These are phyloP conservation scores for Cancer borealis DNA, from an alignment of 2,888 invertebrate species.

Conservation along the genomic window DNA sequence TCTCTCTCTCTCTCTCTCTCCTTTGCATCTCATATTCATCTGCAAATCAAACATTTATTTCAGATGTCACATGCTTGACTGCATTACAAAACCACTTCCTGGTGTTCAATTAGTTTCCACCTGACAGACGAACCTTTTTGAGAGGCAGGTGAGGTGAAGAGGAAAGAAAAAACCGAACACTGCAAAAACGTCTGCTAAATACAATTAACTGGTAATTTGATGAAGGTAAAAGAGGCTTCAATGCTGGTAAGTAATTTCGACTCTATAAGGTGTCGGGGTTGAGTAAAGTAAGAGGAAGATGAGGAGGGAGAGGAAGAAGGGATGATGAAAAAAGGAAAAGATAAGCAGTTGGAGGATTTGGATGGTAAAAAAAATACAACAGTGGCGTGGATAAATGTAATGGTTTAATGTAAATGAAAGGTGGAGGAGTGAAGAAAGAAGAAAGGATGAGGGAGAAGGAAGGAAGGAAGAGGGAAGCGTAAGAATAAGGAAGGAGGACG, in stretches of 20 bases:
- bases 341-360: not conserved
- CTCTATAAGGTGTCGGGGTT: not conserved
- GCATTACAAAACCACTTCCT: not conserved
- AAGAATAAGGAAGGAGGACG: not conserved
- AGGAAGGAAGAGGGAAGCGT: not conserved
- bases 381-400: not conserved
- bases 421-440: not conserved
- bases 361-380: not conserved
- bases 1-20: not conserved
- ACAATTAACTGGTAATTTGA: constrained; percentile 6
- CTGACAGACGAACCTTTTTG: constrained; percentile 24
- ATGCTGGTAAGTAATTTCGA: not conserved
- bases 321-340: not conserved
- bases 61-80: not conserved
- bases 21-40: not conserved
- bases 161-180: not conserved
- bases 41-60: constrained; percentile 18
- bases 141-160: not conserved
- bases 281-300: not conserved
- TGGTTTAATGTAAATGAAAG: not conserved
- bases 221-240: not conserved
- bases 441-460: not conserved
- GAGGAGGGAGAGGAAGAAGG: not conserved
- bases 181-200: not conserved
- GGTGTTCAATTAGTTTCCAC: not conserved